Percentiles rank a stretch among this genome's conserved stretches.
phyloP scores from a whole-genome alignment of 2,888 invertebrate genomes.

The Pollenia labialis region DNA sequence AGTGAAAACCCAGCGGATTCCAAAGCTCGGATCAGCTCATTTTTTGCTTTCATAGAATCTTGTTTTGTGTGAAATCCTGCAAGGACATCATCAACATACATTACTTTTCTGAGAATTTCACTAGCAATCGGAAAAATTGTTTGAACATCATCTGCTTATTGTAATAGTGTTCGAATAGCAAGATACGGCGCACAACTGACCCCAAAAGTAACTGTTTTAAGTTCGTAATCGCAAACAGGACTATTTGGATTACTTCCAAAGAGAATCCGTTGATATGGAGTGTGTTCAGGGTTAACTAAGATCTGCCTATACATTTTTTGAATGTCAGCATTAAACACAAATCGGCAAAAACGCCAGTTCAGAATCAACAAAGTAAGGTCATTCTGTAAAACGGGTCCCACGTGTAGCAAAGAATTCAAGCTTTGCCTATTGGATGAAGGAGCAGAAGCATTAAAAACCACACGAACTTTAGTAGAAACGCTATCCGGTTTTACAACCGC shows the following conservation, averaged over 20 bases:
- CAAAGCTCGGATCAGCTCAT: background rate
- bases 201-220: constrained; percentile 64
- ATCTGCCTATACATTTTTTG: constrained; percentile 69
- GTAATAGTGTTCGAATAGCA: constrained; percentile 65
- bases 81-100: constrained; percentile 69
- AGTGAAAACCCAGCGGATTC: background rate
- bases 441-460: constrained; percentile 68
- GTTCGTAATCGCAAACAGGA: constrained; percentile 28
- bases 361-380: constrained; percentile 58
- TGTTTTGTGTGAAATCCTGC: constrained; percentile 49
- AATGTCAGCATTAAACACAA: constrained; percentile 64
- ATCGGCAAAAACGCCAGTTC: constrained; percentile 56
- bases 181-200: constrained; percentile 70
- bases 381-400: constrained; percentile 65
- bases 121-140: constrained; percentile 60
- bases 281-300: constrained; percentile 25
- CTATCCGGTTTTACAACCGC: constrained; percentile 45
- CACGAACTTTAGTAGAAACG: constrained; percentile 50
- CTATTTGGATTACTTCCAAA: constrained; percentile 4
- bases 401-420: constrained; percentile 63
- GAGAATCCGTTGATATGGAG: constrained; percentile 42
- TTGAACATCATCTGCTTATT: constrained; percentile 54
- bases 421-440: constrained; percentile 59
- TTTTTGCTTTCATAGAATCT: background rate
- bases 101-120: constrained; percentile 39